A percentile compares a stretch with the other conserved stretches of the same genome.
phyloP scores from a whole-genome alignment of 23 tunicate species.

The Ciona savignyi region DNA sequence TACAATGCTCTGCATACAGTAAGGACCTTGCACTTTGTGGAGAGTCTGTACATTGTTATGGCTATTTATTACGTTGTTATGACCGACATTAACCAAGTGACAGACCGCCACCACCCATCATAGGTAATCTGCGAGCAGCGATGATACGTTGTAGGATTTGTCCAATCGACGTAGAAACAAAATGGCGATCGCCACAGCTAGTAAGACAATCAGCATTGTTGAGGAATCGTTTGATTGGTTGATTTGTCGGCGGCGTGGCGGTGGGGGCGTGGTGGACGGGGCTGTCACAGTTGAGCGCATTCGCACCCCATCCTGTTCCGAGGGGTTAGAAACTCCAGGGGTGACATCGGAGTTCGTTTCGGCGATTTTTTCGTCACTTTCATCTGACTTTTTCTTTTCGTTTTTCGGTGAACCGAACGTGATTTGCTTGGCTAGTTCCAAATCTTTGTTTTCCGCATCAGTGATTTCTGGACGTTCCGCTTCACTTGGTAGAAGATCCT shows the following conservation, averaged over 20 bases:
- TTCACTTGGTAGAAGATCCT: conserved; percentile 15
- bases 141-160: conserved; percentile 15
- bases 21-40: too few species aligned
- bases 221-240: conserved; percentile 40
- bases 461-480: background rate
- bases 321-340: background rate
- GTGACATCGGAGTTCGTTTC: too few species aligned
- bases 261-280: conserved; percentile 11
- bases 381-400: background rate
- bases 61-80: too few species aligned
- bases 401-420: conserved; percentile 60
- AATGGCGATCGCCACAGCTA: conserved; percentile 56
- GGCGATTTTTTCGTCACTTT: background rate
- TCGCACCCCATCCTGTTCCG: conserved; percentile 2
- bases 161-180: conserved; percentile 64
- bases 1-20: too few species aligned
- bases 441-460: conserved; percentile 39
- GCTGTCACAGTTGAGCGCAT: conserved; percentile 6
- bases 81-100: too few species aligned
- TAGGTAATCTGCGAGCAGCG: background rate
- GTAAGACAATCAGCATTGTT: conserved; percentile 49
- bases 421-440: conserved; percentile 72
- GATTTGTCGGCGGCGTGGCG: background rate
- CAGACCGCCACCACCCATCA: too few species aligned
- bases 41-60: too few species aligned